Conservation (phyloP, 2,113 vertebrate genomes). For the Perca flavescens region DNA sequence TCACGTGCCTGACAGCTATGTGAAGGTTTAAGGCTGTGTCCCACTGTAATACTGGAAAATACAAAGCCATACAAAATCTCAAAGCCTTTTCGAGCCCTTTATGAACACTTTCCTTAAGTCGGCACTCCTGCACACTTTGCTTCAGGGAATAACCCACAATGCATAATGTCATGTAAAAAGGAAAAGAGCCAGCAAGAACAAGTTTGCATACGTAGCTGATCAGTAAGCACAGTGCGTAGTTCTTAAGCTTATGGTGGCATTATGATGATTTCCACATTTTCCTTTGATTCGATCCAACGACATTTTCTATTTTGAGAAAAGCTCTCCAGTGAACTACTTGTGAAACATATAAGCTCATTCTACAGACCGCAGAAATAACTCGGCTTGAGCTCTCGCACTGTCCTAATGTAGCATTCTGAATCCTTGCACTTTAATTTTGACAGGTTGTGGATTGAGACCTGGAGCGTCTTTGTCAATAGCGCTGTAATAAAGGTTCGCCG, state of each 20-base stretch:
- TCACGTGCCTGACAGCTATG: background rate
- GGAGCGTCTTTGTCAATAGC: no score
- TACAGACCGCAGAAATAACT: background rate
- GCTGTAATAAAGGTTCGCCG: no score
- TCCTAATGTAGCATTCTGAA: background rate
- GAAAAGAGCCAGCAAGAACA: background rate
- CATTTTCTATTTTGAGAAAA: background rate
- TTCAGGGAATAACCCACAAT: conserved; percentile 24
- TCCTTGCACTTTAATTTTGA: background rate
- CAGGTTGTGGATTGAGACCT: no score
- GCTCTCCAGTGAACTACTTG: background rate
- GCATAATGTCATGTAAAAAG: conserved; percentile 6
- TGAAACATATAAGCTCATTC: background rate
- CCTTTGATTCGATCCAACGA: background rate
- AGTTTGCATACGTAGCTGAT: conserved; percentile 3
- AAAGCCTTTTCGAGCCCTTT: background rate
- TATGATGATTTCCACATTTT: conserved; percentile 17
- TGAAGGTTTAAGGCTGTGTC: background rate
- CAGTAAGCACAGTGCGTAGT: background rate
- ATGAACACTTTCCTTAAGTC: conserved; percentile 12
- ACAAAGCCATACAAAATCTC: background rate
- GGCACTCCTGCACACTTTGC: conserved; percentile 17
- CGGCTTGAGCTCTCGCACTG: background rate
- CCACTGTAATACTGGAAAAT: background rate
- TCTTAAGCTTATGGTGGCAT: conserved; percentile 1